A percentile compares a stretch with the other conserved stretches of the same genome.
Conservation (phyloP, 1,140 invertebrate genomes). For the Tetranychus urticae region DNA sequence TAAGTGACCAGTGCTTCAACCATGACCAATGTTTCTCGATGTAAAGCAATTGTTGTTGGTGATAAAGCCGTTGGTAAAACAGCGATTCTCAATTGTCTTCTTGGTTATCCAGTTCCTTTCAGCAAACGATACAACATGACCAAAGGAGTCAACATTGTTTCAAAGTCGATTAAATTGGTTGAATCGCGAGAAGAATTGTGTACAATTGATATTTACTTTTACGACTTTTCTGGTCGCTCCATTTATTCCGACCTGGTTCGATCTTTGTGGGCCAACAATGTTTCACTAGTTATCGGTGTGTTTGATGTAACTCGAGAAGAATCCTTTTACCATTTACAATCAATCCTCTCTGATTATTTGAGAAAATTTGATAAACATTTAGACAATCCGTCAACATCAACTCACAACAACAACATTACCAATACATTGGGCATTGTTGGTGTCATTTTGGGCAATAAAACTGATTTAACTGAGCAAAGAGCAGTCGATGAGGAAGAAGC, state of each 20-base stretch:
- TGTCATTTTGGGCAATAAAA: slow-evolving; percentile 7
- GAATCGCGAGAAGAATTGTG: neutral
- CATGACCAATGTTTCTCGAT: neutral
- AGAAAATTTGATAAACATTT: neutral
- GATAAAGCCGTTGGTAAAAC: slow-evolving; percentile 5
- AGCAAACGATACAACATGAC: slow-evolving; percentile 4
- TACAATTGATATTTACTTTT: slow-evolving; percentile 1
- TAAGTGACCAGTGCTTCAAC: too few species aligned
- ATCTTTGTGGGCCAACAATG: neutral
- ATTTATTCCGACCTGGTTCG: neutral
- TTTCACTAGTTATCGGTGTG: slow-evolving; percentile 4
- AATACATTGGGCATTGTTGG: neutral
- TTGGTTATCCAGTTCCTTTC: neutral
- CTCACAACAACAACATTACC: too few species aligned
- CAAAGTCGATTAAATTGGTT: neutral
- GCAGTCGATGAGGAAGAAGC: neutral
- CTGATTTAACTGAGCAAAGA: slow-evolving; percentile 2
- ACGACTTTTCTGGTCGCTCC: slow-evolving; percentile 4
- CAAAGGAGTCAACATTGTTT: neutral
- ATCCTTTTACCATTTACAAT: slow-evolving; percentile 1
- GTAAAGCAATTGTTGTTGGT: slow-evolving; percentile 5
- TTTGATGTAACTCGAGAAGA: slow-evolving; percentile 6
- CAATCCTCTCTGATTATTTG: neutral
- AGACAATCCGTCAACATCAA: neutral
- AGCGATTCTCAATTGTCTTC: neutral